These are phyloP conservation scores for Plagodis pulveraria DNA, from an alignment of 2,888 invertebrate genomes.

Conservation along the genomic window DNA sequence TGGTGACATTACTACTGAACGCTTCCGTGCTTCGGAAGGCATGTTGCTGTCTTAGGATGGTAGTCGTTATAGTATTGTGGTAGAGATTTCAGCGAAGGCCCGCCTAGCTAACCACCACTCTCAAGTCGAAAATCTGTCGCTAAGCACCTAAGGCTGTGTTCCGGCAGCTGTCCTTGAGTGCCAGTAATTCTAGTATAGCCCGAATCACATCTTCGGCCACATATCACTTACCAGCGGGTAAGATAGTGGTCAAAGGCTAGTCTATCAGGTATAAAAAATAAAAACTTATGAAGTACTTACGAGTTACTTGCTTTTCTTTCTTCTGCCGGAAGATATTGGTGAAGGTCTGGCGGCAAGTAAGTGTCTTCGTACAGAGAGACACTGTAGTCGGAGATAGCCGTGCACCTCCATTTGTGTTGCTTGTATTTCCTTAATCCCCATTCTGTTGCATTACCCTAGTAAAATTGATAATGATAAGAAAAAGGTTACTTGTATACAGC, in stretches of 20 bases:
- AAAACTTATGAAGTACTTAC: slow-evolving; percentile 52
- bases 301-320: slow-evolving; percentile 66
- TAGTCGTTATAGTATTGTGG: not conserved
- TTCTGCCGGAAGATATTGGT: slow-evolving; percentile 63
- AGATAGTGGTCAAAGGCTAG: no score
- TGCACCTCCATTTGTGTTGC: slow-evolving; percentile 77
- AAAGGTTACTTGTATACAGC: not conserved
- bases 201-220: no score
- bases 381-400: slow-evolving; percentile 71
- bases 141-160: no score
- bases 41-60: not conserved
- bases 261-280: no score
- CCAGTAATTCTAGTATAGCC: no score
- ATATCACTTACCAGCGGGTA: no score
- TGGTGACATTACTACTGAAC: no score
- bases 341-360: slow-evolving; percentile 62
- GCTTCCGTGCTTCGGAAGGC: not conserved
- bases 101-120: no score
- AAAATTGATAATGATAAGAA: not conserved
- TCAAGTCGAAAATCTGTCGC: no score
- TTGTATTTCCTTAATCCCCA: slow-evolving; percentile 73
- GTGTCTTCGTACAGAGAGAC: slow-evolving; percentile 69
- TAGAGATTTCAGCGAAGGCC: no score
- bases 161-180: no score
- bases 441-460: slow-evolving; percentile 76